phyloP scores from a whole-genome alignment of 2,888 invertebrate genomes.

The Ryuthela nishihirai region DNA sequence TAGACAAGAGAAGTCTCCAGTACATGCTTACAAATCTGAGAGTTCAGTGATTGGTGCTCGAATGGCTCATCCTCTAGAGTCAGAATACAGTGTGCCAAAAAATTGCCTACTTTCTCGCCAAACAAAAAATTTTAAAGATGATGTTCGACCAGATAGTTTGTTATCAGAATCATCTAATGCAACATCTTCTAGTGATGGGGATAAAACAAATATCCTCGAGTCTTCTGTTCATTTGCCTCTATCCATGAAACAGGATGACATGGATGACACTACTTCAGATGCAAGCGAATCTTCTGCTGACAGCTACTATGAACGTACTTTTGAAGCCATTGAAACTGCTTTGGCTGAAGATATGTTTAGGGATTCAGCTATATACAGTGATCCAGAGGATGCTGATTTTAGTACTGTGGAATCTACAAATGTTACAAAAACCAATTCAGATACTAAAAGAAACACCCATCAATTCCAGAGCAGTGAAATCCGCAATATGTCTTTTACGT shows the following conservation, averaged over 20 bases:
- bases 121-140: conserved; percentile 32
- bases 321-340: conserved; percentile 68
- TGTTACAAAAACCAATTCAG: neutral
- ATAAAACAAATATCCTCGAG: conserved; percentile 43
- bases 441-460: neutral
- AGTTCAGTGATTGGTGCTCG: conserved; percentile 79
- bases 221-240: neutral
- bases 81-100: conserved; percentile 79
- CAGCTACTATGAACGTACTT: conserved; percentile 71
- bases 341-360: conserved; percentile 67
- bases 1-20: conserved; percentile 23
- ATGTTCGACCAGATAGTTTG: conserved; percentile 51
- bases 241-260: conserved; percentile 11
- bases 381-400: conserved; percentile 59
- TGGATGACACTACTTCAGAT: conserved; percentile 44
- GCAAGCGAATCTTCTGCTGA: conserved; percentile 57
- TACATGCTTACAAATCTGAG: conserved; percentile 48
- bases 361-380: conserved; percentile 80
- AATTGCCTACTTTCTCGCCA: conserved; percentile 57
- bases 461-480: conserved; percentile 8
- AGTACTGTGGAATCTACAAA: conserved; percentile 7
- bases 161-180: conserved; percentile 57
- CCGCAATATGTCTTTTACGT: conserved; percentile 7
- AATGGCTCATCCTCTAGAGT: conserved; percentile 62
- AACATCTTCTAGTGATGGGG: conserved; percentile 56